phyloP scores from a whole-genome alignment of 2,797 vertebrate species.

The Pelodytes ibericus region DNA sequence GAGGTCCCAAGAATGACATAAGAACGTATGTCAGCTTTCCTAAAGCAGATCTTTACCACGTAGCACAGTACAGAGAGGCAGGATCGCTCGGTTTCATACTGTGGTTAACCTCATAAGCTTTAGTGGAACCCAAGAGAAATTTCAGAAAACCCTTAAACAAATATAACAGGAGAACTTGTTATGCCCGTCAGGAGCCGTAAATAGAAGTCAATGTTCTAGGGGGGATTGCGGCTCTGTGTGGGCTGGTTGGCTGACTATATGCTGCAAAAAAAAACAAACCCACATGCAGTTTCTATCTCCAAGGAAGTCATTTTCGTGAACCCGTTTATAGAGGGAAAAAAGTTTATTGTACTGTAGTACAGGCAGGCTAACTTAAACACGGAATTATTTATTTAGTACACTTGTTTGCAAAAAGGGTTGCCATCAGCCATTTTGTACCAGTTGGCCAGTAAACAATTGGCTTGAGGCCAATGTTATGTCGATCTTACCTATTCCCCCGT shows the following conservation, averaged over 20 bases:
- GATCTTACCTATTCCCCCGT: no score
- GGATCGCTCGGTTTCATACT: conserved; percentile 57
- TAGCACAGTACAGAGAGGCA: conserved; percentile 56
- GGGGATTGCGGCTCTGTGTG: conserved; percentile 56
- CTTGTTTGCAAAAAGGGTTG: no score
- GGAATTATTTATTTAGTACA: no score
- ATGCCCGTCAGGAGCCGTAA: conserved; percentile 61
- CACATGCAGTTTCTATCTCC: background rate
- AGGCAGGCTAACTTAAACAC: no score
- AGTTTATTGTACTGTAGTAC: no score
- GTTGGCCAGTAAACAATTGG: no score
- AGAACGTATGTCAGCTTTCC: conserved; percentile 56
- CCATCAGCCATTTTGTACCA: no score
- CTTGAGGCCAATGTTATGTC: no score
- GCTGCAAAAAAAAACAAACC: background rate
- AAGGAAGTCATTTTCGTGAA: no score
- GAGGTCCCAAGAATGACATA: conserved; percentile 51
- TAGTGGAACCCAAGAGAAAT: conserved; percentile 64
- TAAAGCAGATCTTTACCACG: conserved; percentile 59
- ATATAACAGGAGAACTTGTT: conserved; percentile 60
- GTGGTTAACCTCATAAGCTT: conserved; percentile 66
- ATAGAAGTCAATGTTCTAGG: conserved; percentile 57
- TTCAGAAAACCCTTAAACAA: conserved; percentile 65
- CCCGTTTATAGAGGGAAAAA: no score
- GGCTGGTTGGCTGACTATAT: conserved; percentile 47